Base-by-base conservation (phyloP, 53 echinoderm and acorn worm genomes). In the Antedon mediterranea region DNA sequence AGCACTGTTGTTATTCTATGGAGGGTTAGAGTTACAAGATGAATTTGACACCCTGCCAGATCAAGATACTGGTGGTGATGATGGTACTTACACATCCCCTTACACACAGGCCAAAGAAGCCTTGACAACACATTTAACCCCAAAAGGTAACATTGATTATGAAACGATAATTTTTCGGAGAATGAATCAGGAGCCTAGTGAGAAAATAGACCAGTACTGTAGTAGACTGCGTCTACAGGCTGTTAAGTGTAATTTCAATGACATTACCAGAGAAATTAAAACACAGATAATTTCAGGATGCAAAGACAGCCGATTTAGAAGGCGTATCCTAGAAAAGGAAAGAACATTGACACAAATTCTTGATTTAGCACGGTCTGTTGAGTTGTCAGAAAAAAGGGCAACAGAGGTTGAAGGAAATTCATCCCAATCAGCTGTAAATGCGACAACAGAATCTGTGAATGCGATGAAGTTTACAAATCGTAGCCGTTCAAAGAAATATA, bases 231-330 rank as follows among this genome's bases (percentile, higher is more conserved):
- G 82, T 0, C 33, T 71, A 42, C 77, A 73, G 20, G 88, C 84
- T 71, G 43, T 31, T 28, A 85, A 72, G 31, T 86, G 86, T 83
- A 73, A 89, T 30, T 81, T 85, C 71, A 34, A 27, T 70, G 74
- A 89, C 44, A 28, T 75, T 73, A 78, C 86, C 13, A 70, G 82
- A 43, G 84, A 90, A 79, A 78, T 90, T 4, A 78, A 78, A 37
- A 90, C 80, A 30, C 90, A 90, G 75, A 73, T 90, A 44, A 81
- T 83, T 34, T 78, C 74, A 29, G 87, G 90, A 11, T 87, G 87
- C 34, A 72, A 32, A 28, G 80, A 79, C 28, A 73, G 74, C 29
- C 31, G 34, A 30, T 74, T 74, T 29, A 27, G 79, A 75, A 73
- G 82, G 30, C 78, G 71, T 28, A 71, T 79, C 28, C 75, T 75